Evolutionary conservation across 2,888 invertebrate genomes (phyloP).

Genomic region (Drosophila subquinaria): DNA sequence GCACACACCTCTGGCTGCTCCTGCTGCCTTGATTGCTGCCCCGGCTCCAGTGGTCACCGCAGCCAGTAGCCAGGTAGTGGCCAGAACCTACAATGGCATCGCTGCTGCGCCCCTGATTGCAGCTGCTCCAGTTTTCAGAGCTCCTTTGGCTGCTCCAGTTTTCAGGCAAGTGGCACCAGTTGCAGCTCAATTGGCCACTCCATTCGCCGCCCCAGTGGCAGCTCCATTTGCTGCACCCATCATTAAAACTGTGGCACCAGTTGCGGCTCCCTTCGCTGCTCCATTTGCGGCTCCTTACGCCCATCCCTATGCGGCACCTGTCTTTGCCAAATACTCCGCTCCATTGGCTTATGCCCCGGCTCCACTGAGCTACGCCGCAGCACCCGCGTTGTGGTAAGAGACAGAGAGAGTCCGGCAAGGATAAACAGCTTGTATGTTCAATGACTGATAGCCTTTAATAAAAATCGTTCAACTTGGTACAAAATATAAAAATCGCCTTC

Average conservation of each 20-base stretch:
- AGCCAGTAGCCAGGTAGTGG: slow-evolving; percentile 77
- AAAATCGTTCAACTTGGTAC: slow-evolving; percentile 57
- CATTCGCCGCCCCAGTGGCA: slow-evolving; percentile 43
- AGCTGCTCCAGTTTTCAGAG: slow-evolving; percentile 29
- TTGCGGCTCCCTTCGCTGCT: slow-evolving; percentile 39
- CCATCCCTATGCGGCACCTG: slow-evolving; percentile 53
- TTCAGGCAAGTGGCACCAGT: slow-evolving; percentile 46
- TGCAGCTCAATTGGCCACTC: slow-evolving; percentile 49
- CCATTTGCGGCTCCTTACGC: slow-evolving; percentile 40
- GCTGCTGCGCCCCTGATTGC: slow-evolving; percentile 70
- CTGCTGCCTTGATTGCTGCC: slow-evolving; percentile 61
- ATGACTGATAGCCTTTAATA: slow-evolving; percentile 77
- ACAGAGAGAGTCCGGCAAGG: slow-evolving; percentile 29
- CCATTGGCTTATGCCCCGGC: slow-evolving; percentile 62
- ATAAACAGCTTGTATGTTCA: slow-evolving; percentile 50
- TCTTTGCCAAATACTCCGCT: slow-evolving; percentile 55
- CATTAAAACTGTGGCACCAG: slow-evolving; percentile 24
- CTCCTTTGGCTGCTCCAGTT: slow-evolving; percentile 40
- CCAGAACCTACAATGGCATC: slow-evolving; percentile 76
- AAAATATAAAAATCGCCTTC: slow-evolving; percentile 30
- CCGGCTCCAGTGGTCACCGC: slow-evolving; percentile 78
- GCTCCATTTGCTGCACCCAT: slow-evolving; percentile 46
- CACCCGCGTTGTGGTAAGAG: slow-evolving; percentile 66
- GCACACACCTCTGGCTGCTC: slow-evolving; percentile 57
- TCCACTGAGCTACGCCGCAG: slow-evolving; percentile 59